A percentile compares a stretch with the other conserved stretches of the same genome.
These are phyloP conservation scores for Lasaia peninsularis DNA, from an alignment of 1,140 invertebrate species.

Conservation along the genomic window DNA sequence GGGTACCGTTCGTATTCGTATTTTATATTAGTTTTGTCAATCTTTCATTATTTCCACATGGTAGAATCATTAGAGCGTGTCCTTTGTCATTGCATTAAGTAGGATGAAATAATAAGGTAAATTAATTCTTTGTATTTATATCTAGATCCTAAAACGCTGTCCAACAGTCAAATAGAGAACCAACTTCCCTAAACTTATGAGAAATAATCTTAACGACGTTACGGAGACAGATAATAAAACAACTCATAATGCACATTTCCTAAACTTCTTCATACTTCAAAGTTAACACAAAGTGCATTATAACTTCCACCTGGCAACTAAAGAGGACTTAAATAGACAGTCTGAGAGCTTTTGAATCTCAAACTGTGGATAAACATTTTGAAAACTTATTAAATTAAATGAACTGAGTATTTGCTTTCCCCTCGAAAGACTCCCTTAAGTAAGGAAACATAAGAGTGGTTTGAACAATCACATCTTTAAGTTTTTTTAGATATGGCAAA, in stretches of 20 bases:
- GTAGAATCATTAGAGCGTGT: no score
- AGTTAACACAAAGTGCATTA: conserved; percentile 11
- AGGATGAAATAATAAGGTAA: no score
- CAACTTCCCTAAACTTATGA: conserved; percentile 1
- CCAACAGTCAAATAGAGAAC: not conserved
- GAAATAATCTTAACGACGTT: not conserved
- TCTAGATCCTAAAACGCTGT: not conserved
- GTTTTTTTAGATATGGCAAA: no score
- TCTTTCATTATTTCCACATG: no score
- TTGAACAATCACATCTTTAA: no score
- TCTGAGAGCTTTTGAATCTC: conserved; percentile 12
- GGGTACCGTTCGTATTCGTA: no score
- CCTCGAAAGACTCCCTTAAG: not conserved
- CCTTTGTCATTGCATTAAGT: no score
- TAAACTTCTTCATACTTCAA: conserved; percentile 11
- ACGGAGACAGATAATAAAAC: conserved; percentile 7
- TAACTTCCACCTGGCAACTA: conserved; percentile 4
- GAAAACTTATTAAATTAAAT: conserved; percentile 22
- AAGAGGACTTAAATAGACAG: conserved; percentile 8
- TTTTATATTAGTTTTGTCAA: no score
- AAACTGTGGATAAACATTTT: conserved; percentile 25
- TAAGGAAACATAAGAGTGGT: not conserved
- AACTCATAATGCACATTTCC: conserved; percentile 11
- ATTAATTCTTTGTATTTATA: no score
- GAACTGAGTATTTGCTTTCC: conserved; percentile 4